Conservation (phyloP, 2,797 vertebrate species). For the Cyclura pinguis region DNA sequence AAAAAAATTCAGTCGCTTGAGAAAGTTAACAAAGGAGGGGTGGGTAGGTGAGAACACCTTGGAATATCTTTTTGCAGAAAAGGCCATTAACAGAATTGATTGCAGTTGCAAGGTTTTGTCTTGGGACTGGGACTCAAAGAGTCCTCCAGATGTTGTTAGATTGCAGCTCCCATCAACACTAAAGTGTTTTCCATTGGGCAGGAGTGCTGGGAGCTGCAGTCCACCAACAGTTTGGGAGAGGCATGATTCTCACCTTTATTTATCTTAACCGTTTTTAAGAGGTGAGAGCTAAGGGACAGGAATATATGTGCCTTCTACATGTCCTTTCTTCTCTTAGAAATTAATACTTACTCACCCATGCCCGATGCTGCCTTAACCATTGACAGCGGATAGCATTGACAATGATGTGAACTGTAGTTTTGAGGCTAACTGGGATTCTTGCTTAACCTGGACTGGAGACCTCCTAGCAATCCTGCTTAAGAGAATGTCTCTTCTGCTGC, state of each 20-base stretch:
- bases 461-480: background rate
- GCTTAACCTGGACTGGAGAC: background rate
- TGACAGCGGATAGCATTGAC: no score
- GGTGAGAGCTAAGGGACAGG: background rate
- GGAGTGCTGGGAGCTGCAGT: no score
- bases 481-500: background rate
- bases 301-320: background rate
- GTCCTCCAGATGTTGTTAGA: no score
- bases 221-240: no score
- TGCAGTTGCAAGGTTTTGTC: background rate
- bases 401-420: background rate
- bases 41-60: no score
- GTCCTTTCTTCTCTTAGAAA: background rate
- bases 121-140: no score
- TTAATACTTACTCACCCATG: background rate
- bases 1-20: background rate
- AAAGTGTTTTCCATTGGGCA: no score
- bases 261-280: background rate
- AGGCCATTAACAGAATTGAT: background rate
- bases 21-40: background rate
- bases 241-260: no score
- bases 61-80: background rate
- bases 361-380: background rate
- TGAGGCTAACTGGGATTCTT: background rate
- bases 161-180: no score